Evolutionary conservation across 2,113 vertebrate genomes (phyloP).

Genomic region (Grallaria varia): DNA sequence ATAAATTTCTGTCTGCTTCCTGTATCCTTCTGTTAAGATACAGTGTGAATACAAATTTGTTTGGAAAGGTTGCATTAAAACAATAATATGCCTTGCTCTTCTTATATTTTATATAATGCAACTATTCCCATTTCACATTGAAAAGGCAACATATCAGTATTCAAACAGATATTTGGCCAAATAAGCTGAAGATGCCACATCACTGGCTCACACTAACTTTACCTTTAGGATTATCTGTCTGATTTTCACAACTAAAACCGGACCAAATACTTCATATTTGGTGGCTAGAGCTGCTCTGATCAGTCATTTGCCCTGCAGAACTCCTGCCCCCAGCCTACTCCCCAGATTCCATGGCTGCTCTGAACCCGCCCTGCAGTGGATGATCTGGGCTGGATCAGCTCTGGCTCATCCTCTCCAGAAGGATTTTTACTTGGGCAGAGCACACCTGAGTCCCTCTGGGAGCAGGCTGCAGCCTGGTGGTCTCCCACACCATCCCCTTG

Average conservation of each 20-base stretch:
- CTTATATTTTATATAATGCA: background rate
- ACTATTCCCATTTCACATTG: background rate
- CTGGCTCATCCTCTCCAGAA: background rate
- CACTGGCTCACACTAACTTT: background rate
- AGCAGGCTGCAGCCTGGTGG: background rate
- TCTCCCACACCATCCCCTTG: background rate
- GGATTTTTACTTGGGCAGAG: background rate
- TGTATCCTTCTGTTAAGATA: background rate
- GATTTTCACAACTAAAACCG: background rate
- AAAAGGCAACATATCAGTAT: background rate
- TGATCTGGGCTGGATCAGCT: background rate
- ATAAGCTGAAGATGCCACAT: background rate
- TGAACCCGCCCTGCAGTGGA: background rate
- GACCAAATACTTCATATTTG: background rate
- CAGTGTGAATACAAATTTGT: conserved; percentile 47
- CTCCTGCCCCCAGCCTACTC: background rate
- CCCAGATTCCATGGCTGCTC: background rate
- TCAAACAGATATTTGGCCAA: background rate
- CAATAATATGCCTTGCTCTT: background rate
- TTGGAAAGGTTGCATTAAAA: conserved; percentile 16
- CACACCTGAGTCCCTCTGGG: background rate
- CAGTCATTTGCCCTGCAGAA: fast-evolving
- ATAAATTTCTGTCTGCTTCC: conserved; percentile 59
- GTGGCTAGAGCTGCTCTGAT: background rate
- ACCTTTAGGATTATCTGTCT: background rate